Base-by-base conservation (phyloP, 2,888 invertebrate genomes). In the Iphiclides podalirius region DNA sequence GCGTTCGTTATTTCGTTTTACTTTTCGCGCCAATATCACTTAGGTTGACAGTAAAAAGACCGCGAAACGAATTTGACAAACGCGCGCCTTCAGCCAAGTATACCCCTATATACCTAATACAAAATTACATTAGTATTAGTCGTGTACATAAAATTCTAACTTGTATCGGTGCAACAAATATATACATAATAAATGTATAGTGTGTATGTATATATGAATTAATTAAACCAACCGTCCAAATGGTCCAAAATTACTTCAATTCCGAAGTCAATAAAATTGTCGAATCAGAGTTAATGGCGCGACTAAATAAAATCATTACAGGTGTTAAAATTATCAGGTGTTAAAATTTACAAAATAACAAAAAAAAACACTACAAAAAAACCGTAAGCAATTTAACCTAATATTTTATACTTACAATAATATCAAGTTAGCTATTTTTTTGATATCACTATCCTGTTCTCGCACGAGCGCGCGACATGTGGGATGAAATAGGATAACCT, bases 311-410 rank as follows among this genome's bases (percentile, higher is more conserved):
- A n/a, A n/a, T n/a, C n/a, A n/a, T n/a, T n/a, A n/a, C n/a, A n/a
- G n/a, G n/a, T 68, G 68, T 69, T 71, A 74, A 67, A 69, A 68
- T 64, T 4, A 70, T 64, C 72, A 71, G 72, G 70, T 72, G 70
- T n/a, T n/a, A 80, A 20, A 81, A 75, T 82, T 80, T 84, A 81
- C 79, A 83, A 75, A 76, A 75, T 84, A 84, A 85, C 81, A 83
- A 85, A 84, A 84, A 86, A 84, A 85, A 81, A 43, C 74, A 75
- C 79, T 80, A 72, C 67, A 72, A 76, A 79, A 79, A 65, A 86
- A 81, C 75, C 75, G 71, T 77, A 84, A 88, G 84, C 83, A 68
- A 44, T 61, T 72, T 84, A 82, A 68, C 75, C 72, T 79, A 68
- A 72, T 74, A 76, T 68, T 78, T 73, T 79, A 75, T 75, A 75